A percentile compares a stretch with the other conserved stretches of the same genome.
Conservation (phyloP, 2,888 invertebrate genomes). For the Clepsis dumicolana region DNA sequence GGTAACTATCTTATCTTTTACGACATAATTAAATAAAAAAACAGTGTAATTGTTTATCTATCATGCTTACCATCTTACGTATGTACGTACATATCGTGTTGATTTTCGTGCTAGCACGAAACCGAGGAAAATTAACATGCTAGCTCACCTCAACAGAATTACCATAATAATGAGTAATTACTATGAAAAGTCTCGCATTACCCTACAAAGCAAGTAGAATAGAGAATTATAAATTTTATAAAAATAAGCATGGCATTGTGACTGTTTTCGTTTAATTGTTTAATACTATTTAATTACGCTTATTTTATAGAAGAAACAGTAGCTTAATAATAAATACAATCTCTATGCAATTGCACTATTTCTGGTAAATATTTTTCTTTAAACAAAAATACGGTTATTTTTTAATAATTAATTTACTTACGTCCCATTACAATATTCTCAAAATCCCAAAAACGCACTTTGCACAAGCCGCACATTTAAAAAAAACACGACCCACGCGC, state of each 20-base stretch:
- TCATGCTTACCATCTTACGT: background rate
- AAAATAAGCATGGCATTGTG: too few species aligned
- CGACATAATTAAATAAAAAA: too few species aligned
- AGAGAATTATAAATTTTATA: background rate
- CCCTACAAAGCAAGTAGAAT: background rate
- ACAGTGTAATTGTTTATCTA: background rate
- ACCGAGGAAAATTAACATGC: background rate
- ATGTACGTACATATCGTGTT: too few species aligned
- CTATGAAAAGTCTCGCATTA: background rate
- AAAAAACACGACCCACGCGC: constrained; percentile 48
- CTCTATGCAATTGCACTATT: background rate
- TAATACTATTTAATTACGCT: too few species aligned
- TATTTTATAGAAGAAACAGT: too few species aligned
- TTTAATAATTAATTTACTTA: constrained; percentile 3
- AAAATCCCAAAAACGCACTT: constrained; percentile 45
- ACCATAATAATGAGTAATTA: constrained; percentile 14
- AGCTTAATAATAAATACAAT: too few species aligned
- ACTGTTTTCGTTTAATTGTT: too few species aligned
- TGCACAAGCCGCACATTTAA: constrained; percentile 46
- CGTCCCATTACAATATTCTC: constrained; percentile 33
- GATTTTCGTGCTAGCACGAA: constrained; percentile 11
- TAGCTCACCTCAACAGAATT: background rate
- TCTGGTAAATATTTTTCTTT: background rate
- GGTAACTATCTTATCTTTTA: too few species aligned
- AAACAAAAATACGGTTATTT: background rate